These are phyloP conservation scores for Megaceryle torquata DNA, from an alignment of 2,113 vertebrate genomes.

Conservation along the genomic window DNA sequence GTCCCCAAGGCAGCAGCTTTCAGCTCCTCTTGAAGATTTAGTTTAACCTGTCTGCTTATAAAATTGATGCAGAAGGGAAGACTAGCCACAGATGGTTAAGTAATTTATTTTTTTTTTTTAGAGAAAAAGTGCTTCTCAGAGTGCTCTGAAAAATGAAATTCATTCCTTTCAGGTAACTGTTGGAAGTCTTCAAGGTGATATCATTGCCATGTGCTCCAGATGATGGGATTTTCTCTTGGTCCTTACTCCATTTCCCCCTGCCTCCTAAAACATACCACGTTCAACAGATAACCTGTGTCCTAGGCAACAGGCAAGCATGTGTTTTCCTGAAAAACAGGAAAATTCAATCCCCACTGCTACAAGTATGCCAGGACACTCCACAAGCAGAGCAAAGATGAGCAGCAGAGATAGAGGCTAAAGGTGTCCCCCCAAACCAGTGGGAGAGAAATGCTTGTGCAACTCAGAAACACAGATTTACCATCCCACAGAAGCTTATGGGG, in stretches of 20 bases:
- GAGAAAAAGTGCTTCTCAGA: neutral
- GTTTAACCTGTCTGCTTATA: neutral
- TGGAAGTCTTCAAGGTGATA: neutral
- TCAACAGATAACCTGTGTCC: neutral
- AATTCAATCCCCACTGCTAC: neutral
- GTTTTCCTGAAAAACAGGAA: neutral
- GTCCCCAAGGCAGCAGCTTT: neutral
- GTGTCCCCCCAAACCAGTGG: neutral
- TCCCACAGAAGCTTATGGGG: neutral
- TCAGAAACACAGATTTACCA: neutral
- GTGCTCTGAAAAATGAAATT: neutral
- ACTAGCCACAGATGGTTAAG: neutral
- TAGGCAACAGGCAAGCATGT: neutral
- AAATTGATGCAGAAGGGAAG: neutral
- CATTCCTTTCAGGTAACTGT: neutral
- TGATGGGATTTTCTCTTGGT: neutral
- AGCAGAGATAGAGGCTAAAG: neutral
- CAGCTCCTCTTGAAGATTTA: neutral
- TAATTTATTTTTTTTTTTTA: neutral
- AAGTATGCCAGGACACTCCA: neutral
- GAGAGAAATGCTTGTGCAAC: neutral
- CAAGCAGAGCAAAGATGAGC: neutral
- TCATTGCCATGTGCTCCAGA: neutral
- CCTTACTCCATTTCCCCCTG: neutral
- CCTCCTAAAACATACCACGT: fast-evolving